These are phyloP conservation scores for Carpatolechia fugitivella DNA, from an alignment of 2,888 invertebrate species.

Conservation along the genomic window DNA sequence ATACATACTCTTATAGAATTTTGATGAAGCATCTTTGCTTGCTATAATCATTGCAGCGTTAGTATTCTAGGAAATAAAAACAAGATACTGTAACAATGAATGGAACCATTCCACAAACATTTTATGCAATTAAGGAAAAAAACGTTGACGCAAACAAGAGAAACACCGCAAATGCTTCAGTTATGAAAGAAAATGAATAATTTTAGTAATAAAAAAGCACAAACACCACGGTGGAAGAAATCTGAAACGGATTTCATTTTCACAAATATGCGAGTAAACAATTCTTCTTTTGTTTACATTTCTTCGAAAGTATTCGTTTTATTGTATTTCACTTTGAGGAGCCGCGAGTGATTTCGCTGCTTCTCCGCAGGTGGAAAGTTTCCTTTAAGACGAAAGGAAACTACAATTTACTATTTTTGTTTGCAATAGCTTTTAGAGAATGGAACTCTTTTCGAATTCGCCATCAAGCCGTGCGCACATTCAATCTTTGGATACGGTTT, in stretches of 20 bases:
- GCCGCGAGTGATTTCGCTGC: neutral
- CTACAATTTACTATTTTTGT: slow-evolving; percentile 1
- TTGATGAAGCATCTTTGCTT: neutral
- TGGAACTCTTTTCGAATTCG: neutral
- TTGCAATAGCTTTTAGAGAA: neutral
- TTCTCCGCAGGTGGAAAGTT: neutral
- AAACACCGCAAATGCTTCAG: slow-evolving; percentile 6
- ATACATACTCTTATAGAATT: no score
- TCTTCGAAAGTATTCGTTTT: slow-evolving; percentile 18
- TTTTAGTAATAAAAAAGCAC: slow-evolving; percentile 1
- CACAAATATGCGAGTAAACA: slow-evolving; percentile 21
- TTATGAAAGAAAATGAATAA: slow-evolving; percentile 2
- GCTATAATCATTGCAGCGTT: no score
- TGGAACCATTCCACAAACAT: no score
- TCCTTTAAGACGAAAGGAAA: neutral
- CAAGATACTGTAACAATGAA: neutral
- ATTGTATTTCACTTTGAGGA: neutral
- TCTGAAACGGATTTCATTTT: slow-evolving; percentile 11
- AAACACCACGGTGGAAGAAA: neutral
- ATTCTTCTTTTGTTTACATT: slow-evolving; percentile 18
- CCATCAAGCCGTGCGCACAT: neutral
- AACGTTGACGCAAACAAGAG: neutral
- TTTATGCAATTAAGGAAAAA: neutral
- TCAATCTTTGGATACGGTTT: neutral
- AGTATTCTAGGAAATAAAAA: no score